phyloP scores from a whole-genome alignment of 2,113 vertebrate species.

The Numida meleagris region DNA sequence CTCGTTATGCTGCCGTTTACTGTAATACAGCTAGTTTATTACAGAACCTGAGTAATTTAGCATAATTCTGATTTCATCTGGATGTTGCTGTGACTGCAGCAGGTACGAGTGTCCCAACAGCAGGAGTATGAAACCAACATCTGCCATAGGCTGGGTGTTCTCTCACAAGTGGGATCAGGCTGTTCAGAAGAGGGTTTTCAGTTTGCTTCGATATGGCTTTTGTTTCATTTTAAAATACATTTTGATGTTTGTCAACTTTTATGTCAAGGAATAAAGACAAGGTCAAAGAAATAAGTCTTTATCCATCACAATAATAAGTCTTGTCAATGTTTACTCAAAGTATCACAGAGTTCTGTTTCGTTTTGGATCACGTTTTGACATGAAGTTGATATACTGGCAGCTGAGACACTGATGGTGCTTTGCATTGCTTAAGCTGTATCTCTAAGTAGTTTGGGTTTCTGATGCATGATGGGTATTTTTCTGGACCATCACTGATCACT shows the following conservation, averaged over 20 bases:
- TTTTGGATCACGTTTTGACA: background rate
- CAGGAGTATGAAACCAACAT: background rate
- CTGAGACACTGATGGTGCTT: background rate
- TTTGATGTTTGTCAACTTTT: background rate
- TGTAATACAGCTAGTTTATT: background rate
- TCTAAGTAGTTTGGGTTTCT: constrained; percentile 5
- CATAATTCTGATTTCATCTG: background rate
- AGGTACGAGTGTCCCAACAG: background rate
- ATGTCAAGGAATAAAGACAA: background rate
- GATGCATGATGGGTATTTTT: background rate
- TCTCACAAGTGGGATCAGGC: background rate
- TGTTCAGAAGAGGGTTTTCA: background rate
- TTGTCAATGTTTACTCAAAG: background rate
- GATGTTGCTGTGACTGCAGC: background rate
- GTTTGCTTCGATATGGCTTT: background rate
- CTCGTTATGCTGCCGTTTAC: background rate
- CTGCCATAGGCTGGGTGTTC: background rate
- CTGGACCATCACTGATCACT: constrained; percentile 11
- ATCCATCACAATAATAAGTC: background rate
- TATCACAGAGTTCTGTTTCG: background rate
- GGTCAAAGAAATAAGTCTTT: background rate
- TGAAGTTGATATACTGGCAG: constrained; percentile 22
- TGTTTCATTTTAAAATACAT: background rate
- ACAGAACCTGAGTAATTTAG: background rate
- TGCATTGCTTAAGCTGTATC: background rate